A percentile compares a stretch with the other conserved stretches of the same genome.
Conservation (phyloP, 1,140 invertebrate species). For the Papilio xuthus region DNA sequence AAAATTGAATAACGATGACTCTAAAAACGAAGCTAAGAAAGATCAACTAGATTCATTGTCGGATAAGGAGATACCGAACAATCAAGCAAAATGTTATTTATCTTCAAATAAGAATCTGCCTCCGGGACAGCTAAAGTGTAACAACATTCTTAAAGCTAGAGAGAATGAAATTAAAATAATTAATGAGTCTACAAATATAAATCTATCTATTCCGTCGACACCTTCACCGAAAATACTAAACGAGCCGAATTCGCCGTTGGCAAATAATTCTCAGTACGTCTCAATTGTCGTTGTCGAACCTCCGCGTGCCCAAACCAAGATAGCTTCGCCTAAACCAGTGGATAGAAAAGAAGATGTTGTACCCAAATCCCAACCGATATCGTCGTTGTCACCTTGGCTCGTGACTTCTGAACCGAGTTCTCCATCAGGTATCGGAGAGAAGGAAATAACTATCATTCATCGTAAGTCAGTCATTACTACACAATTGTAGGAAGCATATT, state of each 20-base stretch:
- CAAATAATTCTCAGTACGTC: constrained; percentile 82
- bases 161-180: constrained; percentile 78
- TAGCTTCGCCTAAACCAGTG: constrained; percentile 61
- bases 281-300: constrained; percentile 83
- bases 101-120: constrained; percentile 87
- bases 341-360: constrained; percentile 65
- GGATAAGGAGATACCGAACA: constrained; percentile 85
- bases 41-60: constrained; percentile 81
- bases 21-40: constrained; percentile 83
- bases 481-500: constrained; percentile 84
- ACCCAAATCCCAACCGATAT: constrained; percentile 75
- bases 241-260: constrained; percentile 69
- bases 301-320: constrained; percentile 69
- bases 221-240: constrained; percentile 77
- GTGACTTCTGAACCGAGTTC: constrained; percentile 87
- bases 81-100: constrained; percentile 83
- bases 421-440: constrained; percentile 84
- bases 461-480: constrained; percentile 93
- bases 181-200: constrained; percentile 73
- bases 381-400: constrained; percentile 88
- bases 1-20: constrained; percentile 82
- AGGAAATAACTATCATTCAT: constrained; percentile 84
- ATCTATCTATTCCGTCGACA: constrained; percentile 69
- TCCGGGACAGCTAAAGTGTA: constrained; percentile 95
- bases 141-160: constrained; percentile 96